Conservation (phyloP, 92 coral and sea anemone genomes). For the Epizoanthus stellaris region DNA sequence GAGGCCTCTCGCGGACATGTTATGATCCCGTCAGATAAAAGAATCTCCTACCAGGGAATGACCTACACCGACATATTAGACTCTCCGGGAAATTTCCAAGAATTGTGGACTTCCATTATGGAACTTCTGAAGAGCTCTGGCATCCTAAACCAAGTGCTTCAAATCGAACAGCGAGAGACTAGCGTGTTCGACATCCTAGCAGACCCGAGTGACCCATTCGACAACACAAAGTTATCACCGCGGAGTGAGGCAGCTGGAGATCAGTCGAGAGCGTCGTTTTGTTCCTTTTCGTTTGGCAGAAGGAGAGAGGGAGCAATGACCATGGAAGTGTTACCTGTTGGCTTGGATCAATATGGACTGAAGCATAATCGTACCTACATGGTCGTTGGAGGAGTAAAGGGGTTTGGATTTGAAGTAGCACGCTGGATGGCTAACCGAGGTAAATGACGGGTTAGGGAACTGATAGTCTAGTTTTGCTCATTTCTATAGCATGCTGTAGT, state of each 20-base stretch:
- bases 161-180: constrained; percentile 45
- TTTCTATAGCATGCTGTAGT: no score
- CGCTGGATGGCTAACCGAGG: constrained; percentile 70
- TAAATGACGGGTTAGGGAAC: not conserved
- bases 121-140: constrained; percentile 41
- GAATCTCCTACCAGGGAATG: constrained; percentile 54
- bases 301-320: not conserved
- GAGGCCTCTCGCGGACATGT: constrained; percentile 29
- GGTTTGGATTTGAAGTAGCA: constrained; percentile 78
- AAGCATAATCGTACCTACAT: constrained; percentile 65
- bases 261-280: not conserved
- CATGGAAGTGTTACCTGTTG: constrained; percentile 46
- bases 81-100: constrained; percentile 30
- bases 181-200: constrained; percentile 40
- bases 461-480: not conserved
- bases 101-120: constrained; percentile 42
- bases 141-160: constrained; percentile 34
- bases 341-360: constrained; percentile 63
- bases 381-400: constrained; percentile 73
- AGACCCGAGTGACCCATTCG: constrained; percentile 3
- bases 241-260: not conserved
- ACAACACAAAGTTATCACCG: not conserved
- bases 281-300: constrained; percentile 40
- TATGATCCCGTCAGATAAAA: constrained; percentile 41
- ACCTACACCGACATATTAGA: constrained; percentile 47